Base-by-base conservation (phyloP, 2,797 vertebrate genomes). In the Crotalus adamanteus region DNA sequence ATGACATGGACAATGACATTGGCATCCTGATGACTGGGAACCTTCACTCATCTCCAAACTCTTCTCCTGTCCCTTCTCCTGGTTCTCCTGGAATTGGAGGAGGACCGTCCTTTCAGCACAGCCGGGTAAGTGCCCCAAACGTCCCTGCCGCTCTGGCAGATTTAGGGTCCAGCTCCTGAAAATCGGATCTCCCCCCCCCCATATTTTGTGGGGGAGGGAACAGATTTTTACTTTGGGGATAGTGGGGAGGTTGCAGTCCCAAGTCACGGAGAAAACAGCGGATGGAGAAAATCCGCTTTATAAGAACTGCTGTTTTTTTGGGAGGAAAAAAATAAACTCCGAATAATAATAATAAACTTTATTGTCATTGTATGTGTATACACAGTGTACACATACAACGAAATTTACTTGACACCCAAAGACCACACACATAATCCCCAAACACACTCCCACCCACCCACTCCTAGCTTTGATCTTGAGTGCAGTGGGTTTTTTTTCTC, bases 1-100 rank as follows among this genome's bases (percentile, higher is more conserved):
- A 98, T 92, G 99, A 99, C 97, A 99, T 99, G 98, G 99, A 99
- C 97, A 99, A 99, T 87, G 99, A 99, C 95, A 99, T 99, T 86
- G 98, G 98, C 94, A 99, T 99, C 97, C 97, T 99, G 96, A 99
- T 99, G 97, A 99, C 99, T 90, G 98, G 99, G 95, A 99, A 99
- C 97, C 98, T 99, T 91, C 99, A 99, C 96, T 98, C 99, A 61
- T 99, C 99, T 91, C 99, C 99, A 90, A 99, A 98, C 97, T 98
- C 99, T 87, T 99, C 99, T 65, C 99, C 99, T 0, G 98, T 99
- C 92, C 98, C 98, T 88, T 99, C 99, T 47, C 99, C 99, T 28
- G 99, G 99, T 88, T 99, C 99, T 26, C 99, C 98, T 85, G 99
- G 99, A 93, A 98, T 98, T 93, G 99, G 99, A 56, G 98, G 98